phyloP scores from a whole-genome alignment of 2,797 vertebrate species.

The Triplophysa yarkandensis region DNA sequence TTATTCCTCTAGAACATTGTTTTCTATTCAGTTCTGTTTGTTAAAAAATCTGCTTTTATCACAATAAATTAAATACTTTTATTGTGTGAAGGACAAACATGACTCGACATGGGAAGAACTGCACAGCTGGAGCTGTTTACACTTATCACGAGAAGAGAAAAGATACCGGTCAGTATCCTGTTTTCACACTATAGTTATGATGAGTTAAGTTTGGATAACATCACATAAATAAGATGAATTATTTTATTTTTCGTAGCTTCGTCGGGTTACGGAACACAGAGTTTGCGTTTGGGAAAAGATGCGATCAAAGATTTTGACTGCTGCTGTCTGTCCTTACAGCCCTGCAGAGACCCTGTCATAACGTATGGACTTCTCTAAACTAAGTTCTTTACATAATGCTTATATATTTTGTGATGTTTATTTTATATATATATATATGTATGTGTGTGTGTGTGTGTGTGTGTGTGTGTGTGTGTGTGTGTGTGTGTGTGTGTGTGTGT shows the following conservation, averaged over 20 bases:
- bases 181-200: background rate
- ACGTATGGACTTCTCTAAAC: slow-evolving; percentile 73
- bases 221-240: too few species aligned
- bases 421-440: slow-evolving; percentile 13
- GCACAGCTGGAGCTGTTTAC: slow-evolving; percentile 89
- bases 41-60: background rate
- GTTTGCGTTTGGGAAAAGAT: slow-evolving; percentile 86
- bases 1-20: background rate
- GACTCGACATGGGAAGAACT: slow-evolving; percentile 93
- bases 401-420: background rate
- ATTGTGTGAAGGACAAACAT: slow-evolving; percentile 62
- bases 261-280: slow-evolving; percentile 91
- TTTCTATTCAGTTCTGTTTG: background rate
- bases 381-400: background rate
- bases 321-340: slow-evolving; percentile 88
- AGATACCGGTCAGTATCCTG: slow-evolving; percentile 80
- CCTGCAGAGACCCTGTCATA: slow-evolving; percentile 85
- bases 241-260: slow-evolving; percentile 69
- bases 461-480: too few species aligned
- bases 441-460: too few species aligned
- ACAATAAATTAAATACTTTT: background rate
- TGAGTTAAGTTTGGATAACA: background rate
- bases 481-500: too few species aligned
- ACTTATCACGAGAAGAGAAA: slow-evolving; percentile 94
- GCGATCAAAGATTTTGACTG: slow-evolving; percentile 93